Base-by-base conservation (phyloP, 2,797 vertebrate genomes). In the Chiroxiphia lanceolata region DNA sequence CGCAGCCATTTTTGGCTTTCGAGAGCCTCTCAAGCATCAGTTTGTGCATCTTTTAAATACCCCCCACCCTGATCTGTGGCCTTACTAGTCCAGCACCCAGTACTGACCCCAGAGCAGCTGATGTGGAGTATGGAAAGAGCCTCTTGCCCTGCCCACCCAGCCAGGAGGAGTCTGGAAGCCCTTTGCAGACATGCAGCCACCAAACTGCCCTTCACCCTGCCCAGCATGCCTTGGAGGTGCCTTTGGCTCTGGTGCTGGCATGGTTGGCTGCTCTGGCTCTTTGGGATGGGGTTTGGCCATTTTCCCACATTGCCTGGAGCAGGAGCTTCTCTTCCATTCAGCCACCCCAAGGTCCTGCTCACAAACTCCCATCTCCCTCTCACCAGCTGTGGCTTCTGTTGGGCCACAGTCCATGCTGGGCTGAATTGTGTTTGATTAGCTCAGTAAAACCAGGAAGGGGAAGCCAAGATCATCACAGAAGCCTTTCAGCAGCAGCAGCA, bases 381-480 rank as follows among this genome's bases (percentile, higher is more conserved):
- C 63, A 22, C 26, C 89, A 72, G 94, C 85, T 63, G 54, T 4
- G 25, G 65, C 21, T 93, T 94, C 93, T 74, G 54, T 26, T 67
- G 79, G 85, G 42, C 65, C 33, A 15, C 50, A 12, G 72, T 65
- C 91, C 89, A 82, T 1, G 2, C 44, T 31, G 3, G 71, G 59
- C 67, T 85, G 89, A 84, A 90, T 79, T 69, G 51, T 63, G 67
- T 93, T 86, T 93, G 91, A 94, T 95, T 84, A 94, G 63, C 91
- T 94, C 83, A 77, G 70, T 72, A 82, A 63, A 91, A 84, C 56
- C 89, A 36, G 71, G 89, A 84, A 93, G 38, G 51, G 59, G 83
- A 76, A 96, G 93, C 95, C 96, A 95, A 94, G 91, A 88, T 72
- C 13, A 5, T 67, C 65, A 75, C 77, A 72, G 83, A 86, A 87